Base-by-base conservation (phyloP, 2,797 vertebrate genomes). In the Aplochiton taeniatus region DNA sequence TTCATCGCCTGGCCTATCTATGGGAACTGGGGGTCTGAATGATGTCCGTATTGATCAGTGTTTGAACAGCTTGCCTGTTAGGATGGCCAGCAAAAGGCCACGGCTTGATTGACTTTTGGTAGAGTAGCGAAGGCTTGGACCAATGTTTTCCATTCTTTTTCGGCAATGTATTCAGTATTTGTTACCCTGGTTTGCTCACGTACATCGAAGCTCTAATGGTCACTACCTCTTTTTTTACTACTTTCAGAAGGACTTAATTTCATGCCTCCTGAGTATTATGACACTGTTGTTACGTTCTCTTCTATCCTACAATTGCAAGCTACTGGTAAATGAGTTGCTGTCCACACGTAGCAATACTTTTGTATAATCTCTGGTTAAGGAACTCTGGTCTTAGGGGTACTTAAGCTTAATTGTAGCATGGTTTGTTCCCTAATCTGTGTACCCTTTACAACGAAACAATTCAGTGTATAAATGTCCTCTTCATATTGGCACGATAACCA, bases 51-150 rank as follows among this genome's bases (percentile, higher is more conserved):
- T 74, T 70, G 56, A 80, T n/a, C 62, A 79, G 73, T 77, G 73
- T 67, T 70, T n/a, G 55, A 74, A 68, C 66, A 60, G 69, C 69
- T 80, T 87, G 85, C 82, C 80, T 79, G 74, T 84, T 77, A 77
- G 71, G 31, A 43, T 76, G 79, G 72, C 43, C 9, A 61, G 51
- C 69, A 59, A 59, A 11, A 63, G 49, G 65, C 65, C 70, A 42
- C 18, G 67, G 73, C 51, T 73, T 61, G 20, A 20, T 58, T 67
- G 49, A 58, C 41, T 4, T 62, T 13, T 12, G 64, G 31, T 31
- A 31, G 31, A 31, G 31, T 31, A 31, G 31, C 2, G 31, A 31
- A 31, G 31, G 31, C 31, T 31, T 2, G 31, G 31, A 31, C 31
- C 31, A 31, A 31, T 31, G 6, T 31, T 31, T 31, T 31, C 31